These are phyloP conservation scores for Caenorhabditis brenneri DNA, from an alignment of 1,140 invertebrate genomes.

Conservation along the genomic window DNA sequence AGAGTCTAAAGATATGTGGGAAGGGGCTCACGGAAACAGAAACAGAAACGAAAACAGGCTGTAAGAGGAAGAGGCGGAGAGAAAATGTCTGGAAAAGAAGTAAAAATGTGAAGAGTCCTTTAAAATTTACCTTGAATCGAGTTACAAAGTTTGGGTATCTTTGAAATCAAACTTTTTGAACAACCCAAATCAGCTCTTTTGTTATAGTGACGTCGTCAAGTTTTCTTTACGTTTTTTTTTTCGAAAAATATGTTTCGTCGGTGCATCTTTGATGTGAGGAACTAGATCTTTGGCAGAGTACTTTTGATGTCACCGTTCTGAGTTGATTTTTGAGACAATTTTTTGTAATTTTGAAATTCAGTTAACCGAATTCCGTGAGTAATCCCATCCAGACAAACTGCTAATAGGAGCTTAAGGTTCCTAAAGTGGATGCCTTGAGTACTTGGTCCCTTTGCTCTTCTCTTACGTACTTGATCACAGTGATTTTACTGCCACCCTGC, in stretches of 20 bases:
- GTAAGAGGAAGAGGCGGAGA: background rate
- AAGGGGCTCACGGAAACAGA: slow-evolving; percentile 26
- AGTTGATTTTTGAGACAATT: no score
- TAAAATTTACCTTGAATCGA: background rate
- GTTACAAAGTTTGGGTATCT: background rate
- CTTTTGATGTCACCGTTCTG: background rate
- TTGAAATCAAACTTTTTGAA: background rate
- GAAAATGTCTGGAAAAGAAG: background rate
- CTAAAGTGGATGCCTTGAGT: background rate
- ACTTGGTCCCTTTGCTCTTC: background rate
- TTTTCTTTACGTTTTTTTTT: no score
- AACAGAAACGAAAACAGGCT: slow-evolving; percentile 14
- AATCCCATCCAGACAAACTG: background rate
- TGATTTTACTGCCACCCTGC: background rate
- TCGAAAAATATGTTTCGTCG: background rate
- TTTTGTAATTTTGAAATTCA: no score
- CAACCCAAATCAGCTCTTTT: background rate
- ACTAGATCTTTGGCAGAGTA: background rate
- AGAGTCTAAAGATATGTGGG: slow-evolving; percentile 31
- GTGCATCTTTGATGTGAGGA: background rate
- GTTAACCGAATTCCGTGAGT: background rate
- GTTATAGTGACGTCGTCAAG: background rate
- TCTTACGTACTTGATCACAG: background rate
- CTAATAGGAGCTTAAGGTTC: background rate
- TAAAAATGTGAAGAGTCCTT: background rate